Percentiles rank a stretch among this genome's conserved stretches.
phyloP scores from a whole-genome alignment of 2,888 invertebrate species.

The Anodontia alba region DNA sequence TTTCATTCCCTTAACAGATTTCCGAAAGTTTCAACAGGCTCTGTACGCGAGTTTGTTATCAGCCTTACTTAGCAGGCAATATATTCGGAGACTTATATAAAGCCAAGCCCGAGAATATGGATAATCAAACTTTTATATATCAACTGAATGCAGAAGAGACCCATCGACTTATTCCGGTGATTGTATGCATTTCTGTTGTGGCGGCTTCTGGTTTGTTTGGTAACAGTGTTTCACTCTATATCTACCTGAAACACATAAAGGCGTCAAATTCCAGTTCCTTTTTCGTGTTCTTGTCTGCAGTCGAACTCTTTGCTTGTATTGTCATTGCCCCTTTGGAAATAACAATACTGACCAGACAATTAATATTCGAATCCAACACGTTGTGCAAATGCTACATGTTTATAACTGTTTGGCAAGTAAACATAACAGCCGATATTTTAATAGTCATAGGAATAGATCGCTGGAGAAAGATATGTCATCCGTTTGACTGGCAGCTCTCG shows the following conservation, averaged over 20 bases:
- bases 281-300: not conserved
- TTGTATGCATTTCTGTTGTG: not conserved
- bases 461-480: conserved; percentile 16
- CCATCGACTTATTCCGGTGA: not conserved
- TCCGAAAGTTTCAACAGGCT: too few relatives aligned
- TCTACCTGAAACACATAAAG: not conserved
- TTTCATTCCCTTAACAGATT: too few relatives aligned
- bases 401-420: not conserved
- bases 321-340: not conserved
- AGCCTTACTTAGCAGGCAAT: too few relatives aligned
- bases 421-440: not conserved
- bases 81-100: too few relatives aligned
- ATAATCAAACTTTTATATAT: not conserved
- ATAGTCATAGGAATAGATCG: not conserved
- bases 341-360: not conserved
- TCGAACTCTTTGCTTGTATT: not conserved
- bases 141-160: not conserved
- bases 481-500: not conserved
- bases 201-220: not conserved
- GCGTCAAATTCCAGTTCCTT: not conserved
- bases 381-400: not conserved
- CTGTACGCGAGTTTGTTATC: too few relatives aligned
- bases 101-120: not conserved
- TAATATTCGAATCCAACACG: not conserved
- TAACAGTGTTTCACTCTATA: not conserved